A percentile compares a stretch with the other conserved stretches of the same genome.
These are phyloP conservation scores for Eremophila alpestris DNA, from an alignment of 2,797 vertebrate genomes.

Conservation along the genomic window DNA sequence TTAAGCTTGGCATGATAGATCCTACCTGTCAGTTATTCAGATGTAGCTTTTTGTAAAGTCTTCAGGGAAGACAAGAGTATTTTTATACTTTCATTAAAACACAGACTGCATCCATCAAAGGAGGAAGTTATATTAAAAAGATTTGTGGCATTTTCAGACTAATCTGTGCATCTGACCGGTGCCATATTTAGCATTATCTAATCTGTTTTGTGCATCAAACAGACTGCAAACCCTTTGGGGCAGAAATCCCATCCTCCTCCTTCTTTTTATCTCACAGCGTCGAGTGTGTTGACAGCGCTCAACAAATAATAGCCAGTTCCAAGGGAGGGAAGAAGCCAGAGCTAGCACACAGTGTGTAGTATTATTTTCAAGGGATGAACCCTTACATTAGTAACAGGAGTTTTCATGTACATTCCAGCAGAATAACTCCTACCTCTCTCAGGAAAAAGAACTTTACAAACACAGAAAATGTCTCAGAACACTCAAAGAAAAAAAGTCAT, in stretches of 20 bases:
- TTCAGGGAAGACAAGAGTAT: constrained; percentile 57
- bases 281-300: background rate
- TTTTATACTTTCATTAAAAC: constrained; percentile 67
- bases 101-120: constrained; percentile 56
- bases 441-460: background rate
- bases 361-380: background rate
- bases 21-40: constrained; percentile 71
- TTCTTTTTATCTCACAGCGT: background rate
- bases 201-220: constrained; percentile 47
- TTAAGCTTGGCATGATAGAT: constrained; percentile 68
- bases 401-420: background rate
- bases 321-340: background rate
- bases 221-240: constrained; percentile 50
- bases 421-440: background rate
- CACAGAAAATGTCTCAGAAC: background rate
- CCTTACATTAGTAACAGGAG: background rate
- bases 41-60: constrained; percentile 61
- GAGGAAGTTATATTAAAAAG: constrained; percentile 47
- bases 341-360: background rate
- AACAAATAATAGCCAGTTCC: constrained; percentile 18
- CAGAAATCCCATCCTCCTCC: constrained; percentile 31
- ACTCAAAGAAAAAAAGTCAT: background rate
- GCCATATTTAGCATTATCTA: constrained; percentile 46
- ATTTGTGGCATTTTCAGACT: constrained; percentile 52
- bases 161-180: constrained; percentile 24